phyloP scores from a whole-genome alignment of 2,113 vertebrate genomes.

The Physeter macrocephalus region DNA sequence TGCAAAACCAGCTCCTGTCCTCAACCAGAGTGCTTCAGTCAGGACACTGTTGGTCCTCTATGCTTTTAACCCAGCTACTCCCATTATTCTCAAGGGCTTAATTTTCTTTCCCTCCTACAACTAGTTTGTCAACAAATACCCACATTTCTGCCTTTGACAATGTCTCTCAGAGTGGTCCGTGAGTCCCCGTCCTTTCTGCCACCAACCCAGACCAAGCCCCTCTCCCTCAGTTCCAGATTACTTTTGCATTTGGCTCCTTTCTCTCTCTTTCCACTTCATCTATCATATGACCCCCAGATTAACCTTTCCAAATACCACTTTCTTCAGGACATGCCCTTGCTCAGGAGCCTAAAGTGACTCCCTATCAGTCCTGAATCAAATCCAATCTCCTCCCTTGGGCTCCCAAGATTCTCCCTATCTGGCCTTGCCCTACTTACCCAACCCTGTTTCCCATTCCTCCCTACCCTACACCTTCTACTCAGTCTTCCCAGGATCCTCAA shows the following conservation, averaged over 20 bases:
- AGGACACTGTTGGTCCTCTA: background rate
- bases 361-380: background rate
- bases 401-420: constrained; percentile 7
- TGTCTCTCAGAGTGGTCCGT: background rate
- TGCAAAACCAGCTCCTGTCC: background rate
- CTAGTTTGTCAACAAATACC: background rate
- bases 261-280: background rate
- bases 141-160: background rate
- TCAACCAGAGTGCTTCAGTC: background rate
- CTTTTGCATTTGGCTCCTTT: background rate
- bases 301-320: constrained; percentile 25
- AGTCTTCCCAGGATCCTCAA: background rate
- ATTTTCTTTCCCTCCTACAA: background rate
- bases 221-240: background rate
- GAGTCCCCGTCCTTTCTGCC: background rate
- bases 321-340: background rate
- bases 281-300: background rate
- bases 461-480: background rate
- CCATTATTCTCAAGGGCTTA: background rate
- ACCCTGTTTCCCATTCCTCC: background rate
- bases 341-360: background rate
- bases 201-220: background rate
- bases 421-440: background rate
- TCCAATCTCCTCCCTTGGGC: background rate
- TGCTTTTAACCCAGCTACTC: background rate